Evolutionary conservation across 2,888 invertebrate genomes (phyloP).

Genomic region (Serrognathus titanus): DNA sequence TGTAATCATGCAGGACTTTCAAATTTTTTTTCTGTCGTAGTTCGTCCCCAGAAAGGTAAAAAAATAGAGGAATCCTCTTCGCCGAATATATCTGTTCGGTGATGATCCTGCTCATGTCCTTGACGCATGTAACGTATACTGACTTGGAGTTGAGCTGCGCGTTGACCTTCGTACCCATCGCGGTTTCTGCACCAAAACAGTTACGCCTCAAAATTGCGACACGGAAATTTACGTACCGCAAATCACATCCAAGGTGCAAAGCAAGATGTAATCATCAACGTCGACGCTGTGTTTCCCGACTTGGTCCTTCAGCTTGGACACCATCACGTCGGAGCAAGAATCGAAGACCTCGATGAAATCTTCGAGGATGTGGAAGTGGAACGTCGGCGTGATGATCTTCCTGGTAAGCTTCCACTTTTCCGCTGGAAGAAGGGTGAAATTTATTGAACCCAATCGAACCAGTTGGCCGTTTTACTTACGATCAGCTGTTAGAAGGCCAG

Average conservation of each 20-base stretch:
- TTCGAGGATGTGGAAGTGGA: slow-evolving; percentile 46
- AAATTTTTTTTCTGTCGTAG: slow-evolving; percentile 53
- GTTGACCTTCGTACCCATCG: slow-evolving; percentile 75
- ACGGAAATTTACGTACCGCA: slow-evolving; percentile 16
- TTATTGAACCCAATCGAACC: slow-evolving; percentile 25
- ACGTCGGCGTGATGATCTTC: slow-evolving; percentile 47
- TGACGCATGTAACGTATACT: slow-evolving; percentile 69
- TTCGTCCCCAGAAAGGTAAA: slow-evolving; percentile 56
- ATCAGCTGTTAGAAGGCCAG: slow-evolving; percentile 35
- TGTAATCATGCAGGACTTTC: slow-evolving; percentile 53
- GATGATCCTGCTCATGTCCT: slow-evolving; percentile 48
- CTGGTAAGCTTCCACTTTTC: slow-evolving; percentile 42
- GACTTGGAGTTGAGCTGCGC: slow-evolving; percentile 68
- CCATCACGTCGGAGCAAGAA: background rate
- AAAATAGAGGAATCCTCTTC: slow-evolving; percentile 49
- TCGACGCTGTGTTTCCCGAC: slow-evolving; percentile 32
- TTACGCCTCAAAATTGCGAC: background rate
- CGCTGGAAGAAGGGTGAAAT: background rate
- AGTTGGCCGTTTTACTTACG: slow-evolving; percentile 24
- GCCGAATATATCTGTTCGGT: slow-evolving; percentile 41
- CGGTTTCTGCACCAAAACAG: slow-evolving; percentile 70
- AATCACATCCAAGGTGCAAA: slow-evolving; percentile 21
- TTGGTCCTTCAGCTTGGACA: slow-evolving; percentile 3
- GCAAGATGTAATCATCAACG: slow-evolving; percentile 11
- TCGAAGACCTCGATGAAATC: slow-evolving; percentile 42